Evolutionary conservation across 2,888 invertebrate species (phyloP).

Genomic region (Thecocarcelia acutangulata): DNA sequence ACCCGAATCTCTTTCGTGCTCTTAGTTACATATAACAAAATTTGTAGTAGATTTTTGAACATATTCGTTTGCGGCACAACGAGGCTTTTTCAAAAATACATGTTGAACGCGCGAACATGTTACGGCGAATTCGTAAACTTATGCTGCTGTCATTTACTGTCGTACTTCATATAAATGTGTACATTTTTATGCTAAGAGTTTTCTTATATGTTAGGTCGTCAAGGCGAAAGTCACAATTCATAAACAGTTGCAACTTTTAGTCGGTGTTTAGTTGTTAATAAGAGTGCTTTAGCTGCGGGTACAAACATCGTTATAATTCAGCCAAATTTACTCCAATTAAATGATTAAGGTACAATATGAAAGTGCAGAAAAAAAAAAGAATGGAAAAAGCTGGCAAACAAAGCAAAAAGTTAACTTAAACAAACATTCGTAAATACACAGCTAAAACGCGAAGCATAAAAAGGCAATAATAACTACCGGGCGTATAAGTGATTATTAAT

Average conservation of each 20-base stretch:
- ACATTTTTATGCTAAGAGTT: conserved; percentile 41
- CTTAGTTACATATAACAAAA: background rate
- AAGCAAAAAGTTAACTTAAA: conserved; percentile 22
- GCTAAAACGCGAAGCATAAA: conserved; percentile 6
- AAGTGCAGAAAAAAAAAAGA: conserved; percentile 14
- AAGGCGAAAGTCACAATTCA: conserved; percentile 72
- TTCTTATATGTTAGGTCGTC: conserved; percentile 58
- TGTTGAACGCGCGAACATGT: conserved; percentile 63
- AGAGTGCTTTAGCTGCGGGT: conserved; percentile 78
- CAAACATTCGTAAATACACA: conserved; percentile 20
- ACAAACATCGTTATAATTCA: conserved; percentile 44
- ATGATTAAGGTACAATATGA: conserved; percentile 2
- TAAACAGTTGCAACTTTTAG: conserved; percentile 78
- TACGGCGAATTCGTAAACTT: conserved; percentile 58
- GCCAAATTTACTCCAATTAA: conserved; percentile 27
- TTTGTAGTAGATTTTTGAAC: conserved; percentile 57
- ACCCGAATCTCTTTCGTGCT: conserved; percentile 23
- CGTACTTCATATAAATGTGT: conserved; percentile 50
- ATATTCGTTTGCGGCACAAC: background rate
- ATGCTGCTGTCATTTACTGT: conserved; percentile 53
- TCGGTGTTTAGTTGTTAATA: conserved; percentile 78
- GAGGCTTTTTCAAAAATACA: conserved; percentile 27
- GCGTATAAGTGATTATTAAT: too few species aligned
- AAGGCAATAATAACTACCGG: too few species aligned
- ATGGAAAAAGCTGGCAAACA: too few species aligned